Evolutionary conservation across 2,888 invertebrate species (phyloP), one percentile per base, ranked within the genome.

Genomic region (Drosophila formosana): DNA sequence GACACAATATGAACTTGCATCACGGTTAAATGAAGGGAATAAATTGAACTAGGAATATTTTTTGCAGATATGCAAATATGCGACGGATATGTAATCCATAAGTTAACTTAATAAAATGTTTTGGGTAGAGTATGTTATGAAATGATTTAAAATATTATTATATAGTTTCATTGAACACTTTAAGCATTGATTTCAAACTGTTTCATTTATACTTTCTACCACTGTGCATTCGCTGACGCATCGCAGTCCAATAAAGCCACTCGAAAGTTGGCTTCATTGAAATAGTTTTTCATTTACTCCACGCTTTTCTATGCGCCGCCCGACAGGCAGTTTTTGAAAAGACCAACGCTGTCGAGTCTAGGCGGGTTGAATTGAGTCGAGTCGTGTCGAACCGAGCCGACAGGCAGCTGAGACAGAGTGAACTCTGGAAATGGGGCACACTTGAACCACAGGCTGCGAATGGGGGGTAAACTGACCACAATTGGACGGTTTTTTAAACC

Each of bases 271-370:
- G 68, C 68, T 88, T 78, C 71, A 82, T 89, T 88, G 85, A 82
- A 86, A 89, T 88, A 79, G 77, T 89, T 88, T 89, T 70, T 70
- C 66, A 75, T 85, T 82, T 73, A 82, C 75, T 86, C 57, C 45
- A 30, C 51, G 51, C 37, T 52, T 72, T 67, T 75, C 47, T 37
- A 47, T 71, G 66, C 60, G 50, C 64, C 49, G 37, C 49, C 39
- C 39, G 65, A 50, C 53, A 23, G 57, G 34, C 71, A 51, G 52
- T 62, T 66, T 66, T 66, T 53, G 58, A 74, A 86, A 80, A 76
- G 87, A 65, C 63, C 67, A 73, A 69, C 65, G 46, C 53, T 50
- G 43, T 56, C 11, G 37, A 37, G 37, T 37, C n/a, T 37, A 25
- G 43, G 30, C 32, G 8, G 45, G 4, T 53, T 7, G 26, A 52